Evolutionary conservation across 2,113 vertebrate genomes (phyloP), one percentile per base, ranked within the genome.

Genomic region (Cephalopterus ornatus): DNA sequence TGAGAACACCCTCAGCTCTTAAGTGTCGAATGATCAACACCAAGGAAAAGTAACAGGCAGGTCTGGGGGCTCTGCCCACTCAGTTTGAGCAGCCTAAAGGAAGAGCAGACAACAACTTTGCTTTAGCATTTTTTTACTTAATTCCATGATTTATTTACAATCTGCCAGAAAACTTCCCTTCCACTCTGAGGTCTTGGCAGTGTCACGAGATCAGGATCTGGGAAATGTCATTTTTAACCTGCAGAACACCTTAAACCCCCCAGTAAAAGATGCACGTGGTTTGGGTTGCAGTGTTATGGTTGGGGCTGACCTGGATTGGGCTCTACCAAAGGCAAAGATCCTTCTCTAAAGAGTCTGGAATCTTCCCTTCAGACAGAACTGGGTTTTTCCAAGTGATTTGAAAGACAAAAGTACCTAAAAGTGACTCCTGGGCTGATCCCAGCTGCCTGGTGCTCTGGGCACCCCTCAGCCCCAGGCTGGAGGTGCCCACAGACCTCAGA

Each of bases 181-280:
- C 82, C 56, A 9, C 35, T 41, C 44, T 7, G 53, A 82, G 80
- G 58, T 26, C 71, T 47, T 50, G 88, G 83, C 79, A 93, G 76
- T 19, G 47, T 19, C 27, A 32, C 11, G 8, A 49, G 52, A 44
- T 30, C 21, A 65, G 68, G 82, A 12, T 77, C 35, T 17, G 39
- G 52, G 86, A 63, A 85, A 59, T 2, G 9, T 5, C 17, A n/a
- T 8, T 4, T 2, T 19, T 21, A 59, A 58, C 55, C 16, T 28
- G 52, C 59, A 50, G 49, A 49, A 79, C 73, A 41, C 52, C 78
- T 49, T 9, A 53, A 80, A 58, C 83, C 63, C 37, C 50, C 27
- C 42, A 49, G 23, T 9, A 13, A 56, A 81, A 56, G 16, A 30
- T 1, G 5, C 61, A 9, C 0, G 3, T 9, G 0, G 2, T 18